These are phyloP conservation scores for Thripadectes ignobilis DNA, from an alignment of 2,797 vertebrate species.

Conservation along the genomic window DNA sequence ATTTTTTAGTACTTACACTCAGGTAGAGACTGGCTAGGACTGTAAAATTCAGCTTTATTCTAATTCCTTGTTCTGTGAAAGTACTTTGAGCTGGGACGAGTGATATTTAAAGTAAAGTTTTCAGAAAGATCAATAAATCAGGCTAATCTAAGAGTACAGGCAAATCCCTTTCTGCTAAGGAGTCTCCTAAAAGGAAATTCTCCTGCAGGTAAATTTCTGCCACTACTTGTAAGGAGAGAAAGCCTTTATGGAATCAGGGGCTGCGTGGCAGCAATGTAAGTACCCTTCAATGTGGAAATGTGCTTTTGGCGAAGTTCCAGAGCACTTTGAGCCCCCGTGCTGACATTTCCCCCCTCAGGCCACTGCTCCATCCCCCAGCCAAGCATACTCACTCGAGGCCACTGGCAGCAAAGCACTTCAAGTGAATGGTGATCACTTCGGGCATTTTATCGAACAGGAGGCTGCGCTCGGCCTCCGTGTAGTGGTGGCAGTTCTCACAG, in stretches of 20 bases:
- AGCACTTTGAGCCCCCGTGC: not conserved
- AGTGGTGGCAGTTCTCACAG: conserved; percentile 96
- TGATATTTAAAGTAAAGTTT: not conserved
- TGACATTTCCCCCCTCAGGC: not conserved
- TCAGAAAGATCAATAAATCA: not conserved
- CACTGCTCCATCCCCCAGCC: not conserved
- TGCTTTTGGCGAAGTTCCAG: not conserved
- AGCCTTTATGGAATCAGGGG: not conserved
- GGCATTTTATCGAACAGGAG: conserved; percentile 97
- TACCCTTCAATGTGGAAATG: not conserved
- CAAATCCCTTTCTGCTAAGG: not conserved
- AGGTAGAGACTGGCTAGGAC: not conserved
- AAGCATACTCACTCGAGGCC: conserved; percentile 87
- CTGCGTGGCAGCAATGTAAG: not conserved
- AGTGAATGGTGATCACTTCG: conserved; percentile 95
- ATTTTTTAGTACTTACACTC: not conserved
- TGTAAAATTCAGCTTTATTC: not conserved
- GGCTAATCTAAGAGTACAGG: not conserved
- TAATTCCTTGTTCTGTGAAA: not conserved
- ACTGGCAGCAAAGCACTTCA: conserved; percentile 98
- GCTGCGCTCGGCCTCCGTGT: conserved; percentile 95
- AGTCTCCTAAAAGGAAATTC: not conserved
- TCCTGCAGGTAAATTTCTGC: not conserved
- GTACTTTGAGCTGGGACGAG: not conserved
- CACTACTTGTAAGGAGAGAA: not conserved